Percentiles rank a stretch among this genome's conserved stretches.
Conservation (phyloP, 1,140 invertebrate species). For the Trypoxylus dichotomus region DNA sequence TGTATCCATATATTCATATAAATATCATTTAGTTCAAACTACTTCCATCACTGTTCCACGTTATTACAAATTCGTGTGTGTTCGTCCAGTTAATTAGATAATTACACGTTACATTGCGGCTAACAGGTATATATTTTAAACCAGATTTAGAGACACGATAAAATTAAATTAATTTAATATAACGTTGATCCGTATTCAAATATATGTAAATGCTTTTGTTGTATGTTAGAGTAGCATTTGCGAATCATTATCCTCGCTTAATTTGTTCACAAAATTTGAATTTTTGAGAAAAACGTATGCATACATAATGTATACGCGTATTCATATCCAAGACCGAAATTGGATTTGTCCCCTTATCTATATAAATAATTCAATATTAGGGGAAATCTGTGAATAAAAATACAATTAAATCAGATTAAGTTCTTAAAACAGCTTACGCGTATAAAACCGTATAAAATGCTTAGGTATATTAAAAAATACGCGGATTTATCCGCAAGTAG, state of each 20-base stretch:
- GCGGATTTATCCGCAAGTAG: too few relatives aligned
- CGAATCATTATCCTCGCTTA: too few relatives aligned
- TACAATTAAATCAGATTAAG: neutral
- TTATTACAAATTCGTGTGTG: neutral
- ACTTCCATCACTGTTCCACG: neutral
- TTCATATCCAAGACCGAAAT: neutral
- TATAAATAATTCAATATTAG: neutral
- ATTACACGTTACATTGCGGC: neutral
- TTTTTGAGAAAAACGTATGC: too few relatives aligned
- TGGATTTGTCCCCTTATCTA: neutral
- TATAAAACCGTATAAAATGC: neutral
- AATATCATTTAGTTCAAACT: conserved; percentile 10
- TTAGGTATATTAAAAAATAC: neutral
- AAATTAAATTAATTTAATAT: neutral
- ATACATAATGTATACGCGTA: too few relatives aligned
- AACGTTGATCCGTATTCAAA: too few relatives aligned
- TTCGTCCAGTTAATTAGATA: neutral
- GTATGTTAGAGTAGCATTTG: too few relatives aligned
- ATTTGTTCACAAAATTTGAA: too few relatives aligned
- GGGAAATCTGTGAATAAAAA: neutral
- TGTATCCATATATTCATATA: neutral
- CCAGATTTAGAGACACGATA: neutral
- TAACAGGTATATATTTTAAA: neutral
- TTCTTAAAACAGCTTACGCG: neutral
- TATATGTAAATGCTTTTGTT: too few relatives aligned